Evolutionary conservation across 2,797 vertebrate genomes (phyloP).

Genomic region (Sarcophilus harrisii): DNA sequence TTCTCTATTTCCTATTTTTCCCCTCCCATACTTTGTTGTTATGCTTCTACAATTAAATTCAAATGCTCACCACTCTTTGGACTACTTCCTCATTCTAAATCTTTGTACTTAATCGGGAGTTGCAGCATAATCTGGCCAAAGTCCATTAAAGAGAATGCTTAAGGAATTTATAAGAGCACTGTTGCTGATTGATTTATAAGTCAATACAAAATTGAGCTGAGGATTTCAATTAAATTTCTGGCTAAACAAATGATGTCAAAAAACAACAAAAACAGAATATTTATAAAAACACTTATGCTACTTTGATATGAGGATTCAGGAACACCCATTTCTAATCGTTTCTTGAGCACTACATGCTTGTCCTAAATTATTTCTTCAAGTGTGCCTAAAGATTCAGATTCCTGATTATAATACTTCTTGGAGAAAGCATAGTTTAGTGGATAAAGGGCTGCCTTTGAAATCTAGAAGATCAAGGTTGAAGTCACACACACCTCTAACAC

Average conservation of each 20-base stretch:
- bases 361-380: constrained; percentile 15
- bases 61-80: neutral
- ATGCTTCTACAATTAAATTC: neutral
- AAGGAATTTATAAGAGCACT: neutral
- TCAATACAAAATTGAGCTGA: constrained; percentile 34
- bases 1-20: neutral
- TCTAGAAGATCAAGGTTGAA: neutral
- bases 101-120: neutral
- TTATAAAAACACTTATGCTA: neutral
- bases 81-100: neutral
- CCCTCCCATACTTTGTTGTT: neutral
- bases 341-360: neutral
- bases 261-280: neutral
- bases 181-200: constrained; percentile 6
- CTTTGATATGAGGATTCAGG: neutral
- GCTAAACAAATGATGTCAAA: constrained; percentile 33
- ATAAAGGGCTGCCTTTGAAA: neutral
- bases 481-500: neutral
- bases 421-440: neutral
- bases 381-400: neutral
- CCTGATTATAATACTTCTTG: neutral
- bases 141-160: neutral
- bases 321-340: neutral
- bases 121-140: neutral
- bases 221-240: constrained; percentile 33